Percentiles rank a stretch among this genome's conserved stretches.
phyloP scores from a whole-genome alignment of 2,888 invertebrate genomes.

The Melanargia galathea region DNA sequence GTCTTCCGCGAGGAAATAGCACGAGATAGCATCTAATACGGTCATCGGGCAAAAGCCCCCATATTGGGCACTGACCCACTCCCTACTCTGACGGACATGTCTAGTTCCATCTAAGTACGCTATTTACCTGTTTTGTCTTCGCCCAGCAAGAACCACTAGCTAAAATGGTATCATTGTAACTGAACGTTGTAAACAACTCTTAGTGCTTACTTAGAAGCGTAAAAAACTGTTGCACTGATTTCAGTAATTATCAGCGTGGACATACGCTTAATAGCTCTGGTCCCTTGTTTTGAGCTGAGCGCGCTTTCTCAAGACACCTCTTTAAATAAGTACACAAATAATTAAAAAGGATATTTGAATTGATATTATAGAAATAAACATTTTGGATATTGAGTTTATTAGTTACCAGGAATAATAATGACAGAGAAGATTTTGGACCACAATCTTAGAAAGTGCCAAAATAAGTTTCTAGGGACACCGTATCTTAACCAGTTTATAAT shows the following conservation, averaged over 20 bases:
- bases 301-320: slow-evolving; percentile 18
- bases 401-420: too few relatives aligned
- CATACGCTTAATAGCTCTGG: slow-evolving; percentile 17
- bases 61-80: slow-evolving; percentile 73
- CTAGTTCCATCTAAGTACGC: slow-evolving; percentile 70
- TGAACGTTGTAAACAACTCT: slow-evolving; percentile 48
- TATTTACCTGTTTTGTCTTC: slow-evolving; percentile 68
- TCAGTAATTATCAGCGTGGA: slow-evolving; percentile 30
- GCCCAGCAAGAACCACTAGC: slow-evolving; percentile 63
- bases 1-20: slow-evolving; percentile 51
- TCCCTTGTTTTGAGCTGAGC: neutral
- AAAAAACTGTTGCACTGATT: slow-evolving; percentile 39
- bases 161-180: slow-evolving; percentile 46
- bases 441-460: too few relatives aligned
- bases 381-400: neutral
- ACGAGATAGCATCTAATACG: slow-evolving; percentile 67
- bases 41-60: slow-evolving; percentile 60
- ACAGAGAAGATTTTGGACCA: too few relatives aligned
- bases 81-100: slow-evolving; percentile 56
- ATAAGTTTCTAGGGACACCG: too few relatives aligned
- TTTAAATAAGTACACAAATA: neutral
- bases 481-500: too few relatives aligned
- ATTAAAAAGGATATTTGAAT: neutral
- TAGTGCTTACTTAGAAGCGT: slow-evolving; percentile 35
- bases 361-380: neutral